These are phyloP conservation scores for Hydropsyche tenuis DNA, from an alignment of 1,140 invertebrate genomes.

Conservation along the genomic window DNA sequence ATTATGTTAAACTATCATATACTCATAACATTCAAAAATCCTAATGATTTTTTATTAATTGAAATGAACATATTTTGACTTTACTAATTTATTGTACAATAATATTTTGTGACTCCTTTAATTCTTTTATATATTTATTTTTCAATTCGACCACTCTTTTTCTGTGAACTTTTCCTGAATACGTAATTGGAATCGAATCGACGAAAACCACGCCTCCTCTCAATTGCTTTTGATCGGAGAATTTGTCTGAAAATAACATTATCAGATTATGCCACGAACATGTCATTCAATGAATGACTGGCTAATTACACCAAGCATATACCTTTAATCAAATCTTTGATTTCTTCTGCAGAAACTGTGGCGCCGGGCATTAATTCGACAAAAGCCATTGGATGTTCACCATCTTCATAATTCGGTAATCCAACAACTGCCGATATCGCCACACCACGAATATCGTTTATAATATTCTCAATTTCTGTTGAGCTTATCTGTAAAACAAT, in stretches of 20 bases:
- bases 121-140: neutral
- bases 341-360: conserved; percentile 52
- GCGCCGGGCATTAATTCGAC: conserved; percentile 56
- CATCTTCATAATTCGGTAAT: conserved; percentile 63
- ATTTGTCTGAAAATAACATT: conserved; percentile 28
- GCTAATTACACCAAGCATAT: no score
- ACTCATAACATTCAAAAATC: no score
- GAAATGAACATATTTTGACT: no score
- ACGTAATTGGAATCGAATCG: conserved; percentile 21
- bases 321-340: conserved; percentile 54
- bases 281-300: no score
- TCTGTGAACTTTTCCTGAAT: conserved; percentile 35
- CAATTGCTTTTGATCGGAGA: conserved; percentile 36
- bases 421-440: conserved; percentile 71
- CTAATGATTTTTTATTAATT: no score
- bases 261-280: no score
- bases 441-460: conserved; percentile 56
- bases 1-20: no score
- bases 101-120: no score
- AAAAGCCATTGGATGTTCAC: conserved; percentile 66
- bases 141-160: conserved; percentile 13
- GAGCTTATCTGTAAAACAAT: conserved; percentile 33
- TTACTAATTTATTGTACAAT: no score
- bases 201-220: conserved; percentile 36
- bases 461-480: conserved; percentile 39